Evolutionary conservation across 1,140 invertebrate genomes (phyloP).

Genomic region (Anastrepha obliqua): DNA sequence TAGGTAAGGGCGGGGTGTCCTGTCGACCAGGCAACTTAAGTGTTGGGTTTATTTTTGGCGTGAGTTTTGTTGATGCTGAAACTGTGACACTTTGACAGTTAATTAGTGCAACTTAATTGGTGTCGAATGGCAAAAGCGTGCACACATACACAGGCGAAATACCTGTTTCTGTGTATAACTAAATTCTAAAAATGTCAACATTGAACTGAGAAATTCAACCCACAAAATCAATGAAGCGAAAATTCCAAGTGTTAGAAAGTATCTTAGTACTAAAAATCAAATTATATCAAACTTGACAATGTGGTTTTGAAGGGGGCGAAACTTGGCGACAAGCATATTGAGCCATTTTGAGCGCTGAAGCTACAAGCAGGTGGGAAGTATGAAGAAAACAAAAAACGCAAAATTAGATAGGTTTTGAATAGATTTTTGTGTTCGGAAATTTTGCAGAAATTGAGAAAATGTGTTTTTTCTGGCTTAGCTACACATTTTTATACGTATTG

Average conservation of each 20-base stretch:
- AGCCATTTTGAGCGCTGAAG: neutral
- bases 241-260: neutral
- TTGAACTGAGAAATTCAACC: neutral
- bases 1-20: neutral
- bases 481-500: too few species aligned
- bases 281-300: neutral
- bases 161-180: neutral
- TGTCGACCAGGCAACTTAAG: neutral
- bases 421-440: neutral
- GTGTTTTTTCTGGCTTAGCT: too few species aligned
- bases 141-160: neutral
- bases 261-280: neutral
- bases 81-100: slow-evolving; percentile 52
- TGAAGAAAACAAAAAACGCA: neutral
- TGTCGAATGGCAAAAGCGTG: slow-evolving; percentile 11
- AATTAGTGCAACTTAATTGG: slow-evolving; percentile 51
- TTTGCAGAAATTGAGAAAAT: neutral
- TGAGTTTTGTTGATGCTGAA: slow-evolving; percentile 7
- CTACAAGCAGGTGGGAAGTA: neutral
- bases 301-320: neutral
- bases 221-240: slow-evolving; percentile 16
- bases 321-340: neutral
- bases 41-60: slow-evolving; percentile 21
- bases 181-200: neutral
- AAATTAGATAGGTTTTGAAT: neutral